Conservation (phyloP, 2,797 vertebrate genomes). For the Phaenicophaeus curvirostris region DNA sequence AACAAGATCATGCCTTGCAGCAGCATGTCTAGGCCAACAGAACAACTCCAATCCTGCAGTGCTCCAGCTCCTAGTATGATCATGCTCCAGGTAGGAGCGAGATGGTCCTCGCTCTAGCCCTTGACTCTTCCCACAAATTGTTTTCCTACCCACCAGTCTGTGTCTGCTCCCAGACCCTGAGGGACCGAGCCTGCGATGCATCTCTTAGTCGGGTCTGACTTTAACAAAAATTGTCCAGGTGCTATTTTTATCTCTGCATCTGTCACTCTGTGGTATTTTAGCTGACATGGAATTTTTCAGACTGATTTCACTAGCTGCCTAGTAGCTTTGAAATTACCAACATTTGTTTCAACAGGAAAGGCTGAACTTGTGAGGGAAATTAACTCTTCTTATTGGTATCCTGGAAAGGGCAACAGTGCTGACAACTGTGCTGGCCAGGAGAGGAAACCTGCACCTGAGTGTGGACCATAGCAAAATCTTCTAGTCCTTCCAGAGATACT, state of each 20-base stretch:
- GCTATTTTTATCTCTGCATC: neutral
- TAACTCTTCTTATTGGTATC: neutral
- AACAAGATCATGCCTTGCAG: neutral
- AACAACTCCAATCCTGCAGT: rapidly evolving
- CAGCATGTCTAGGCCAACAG: neutral
- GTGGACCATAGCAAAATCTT: neutral
- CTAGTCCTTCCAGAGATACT: neutral
- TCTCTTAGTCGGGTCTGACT: neutral
- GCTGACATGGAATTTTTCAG: neutral
- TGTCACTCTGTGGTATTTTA: neutral
- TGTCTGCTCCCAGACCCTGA: neutral
- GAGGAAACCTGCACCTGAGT: neutral
- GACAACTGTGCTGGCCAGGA: rapidly evolving
- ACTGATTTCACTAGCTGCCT: neutral
- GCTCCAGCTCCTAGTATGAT: neutral
- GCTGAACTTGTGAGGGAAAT: neutral
- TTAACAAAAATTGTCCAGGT: neutral
- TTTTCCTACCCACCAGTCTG: neutral
- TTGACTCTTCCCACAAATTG: neutral
- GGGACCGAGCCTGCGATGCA: neutral
- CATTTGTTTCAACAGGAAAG: neutral
- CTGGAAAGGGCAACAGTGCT: neutral
- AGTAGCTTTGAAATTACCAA: neutral
- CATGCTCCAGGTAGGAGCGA: neutral
- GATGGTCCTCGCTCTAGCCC: neutral